Base-by-base conservation (phyloP, 2,797 vertebrate genomes). In the Lemur catta region DNA sequence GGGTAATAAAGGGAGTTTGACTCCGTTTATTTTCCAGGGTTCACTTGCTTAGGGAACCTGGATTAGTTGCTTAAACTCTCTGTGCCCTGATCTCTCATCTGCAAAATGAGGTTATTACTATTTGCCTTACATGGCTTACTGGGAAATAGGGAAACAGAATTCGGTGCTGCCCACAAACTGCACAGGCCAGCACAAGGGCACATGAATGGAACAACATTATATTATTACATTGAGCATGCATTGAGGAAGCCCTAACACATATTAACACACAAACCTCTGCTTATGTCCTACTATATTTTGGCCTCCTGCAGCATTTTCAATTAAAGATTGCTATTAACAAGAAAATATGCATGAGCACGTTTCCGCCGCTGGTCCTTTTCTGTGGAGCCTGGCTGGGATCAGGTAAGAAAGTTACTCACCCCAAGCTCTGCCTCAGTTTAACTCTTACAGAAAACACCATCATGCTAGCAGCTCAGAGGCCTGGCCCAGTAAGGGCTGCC, bases 31-130 rank as follows among this genome's bases (percentile, higher is more conserved):
- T 96, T 97, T 87, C 28, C 30, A 87, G 52, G 33, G 30, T 67
- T 96, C 57, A 75, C 59, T 96, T 95, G 15, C 72, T 84, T 80
- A 43, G 4, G 57, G 61, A 95, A 59, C 71, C 87, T 93, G 65
- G 52, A 93, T 92, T 78, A 75, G 72, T 93, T 94, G 28, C 35
- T 84, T 95, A 89, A 91, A 96, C 55, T 96, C 65, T 90, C 69
- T 80, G 22, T 89, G 48, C 55, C 43, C 78, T 97, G 82, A 76
- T 97, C 88, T 65, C 61, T 97, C 43, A 89, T 71, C 50, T 93
- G 59, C 9, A 91, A 89, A 93, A 92, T 86, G 71, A 96, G n/a
- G n/a, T 81, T 91, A 74, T 96, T 96, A 87, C 41, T 52, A 89
- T 91, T 91, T 91, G 74, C 65, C 38, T 93, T 89, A 80, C 46